These are phyloP conservation scores for Steatornis caripensis DNA, from an alignment of 2,113 vertebrate genomes.

Conservation along the genomic window DNA sequence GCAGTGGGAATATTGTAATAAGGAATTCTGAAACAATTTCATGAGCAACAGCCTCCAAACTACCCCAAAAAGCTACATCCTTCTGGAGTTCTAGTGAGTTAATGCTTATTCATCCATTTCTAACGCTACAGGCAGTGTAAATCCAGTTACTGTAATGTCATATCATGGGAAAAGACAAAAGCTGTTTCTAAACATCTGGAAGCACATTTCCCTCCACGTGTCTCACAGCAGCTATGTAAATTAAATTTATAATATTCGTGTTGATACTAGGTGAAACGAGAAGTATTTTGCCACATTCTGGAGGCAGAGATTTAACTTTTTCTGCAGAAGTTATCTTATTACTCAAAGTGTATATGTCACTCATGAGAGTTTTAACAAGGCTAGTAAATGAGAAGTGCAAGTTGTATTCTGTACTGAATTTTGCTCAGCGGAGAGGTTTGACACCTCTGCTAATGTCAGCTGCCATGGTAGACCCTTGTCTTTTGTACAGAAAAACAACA, in stretches of 20 bases:
- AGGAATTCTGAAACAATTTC: not conserved
- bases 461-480: not conserved
- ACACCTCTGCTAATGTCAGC: conserved; percentile 29
- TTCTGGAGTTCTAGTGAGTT: not conserved
- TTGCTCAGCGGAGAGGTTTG: conserved; percentile 5
- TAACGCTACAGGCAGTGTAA: not conserved
- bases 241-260: not conserved
- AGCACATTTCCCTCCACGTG: fast-evolving
- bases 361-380: conserved; percentile 1
- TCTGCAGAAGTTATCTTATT: not conserved
- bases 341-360: not conserved
- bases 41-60: not conserved
- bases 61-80: not conserved
- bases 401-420: not conserved
- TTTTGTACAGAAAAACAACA: not conserved
- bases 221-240: not conserved
- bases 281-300: not conserved
- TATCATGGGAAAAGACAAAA: not conserved
- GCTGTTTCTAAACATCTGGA: not conserved
- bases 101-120: not conserved
- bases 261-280: not conserved
- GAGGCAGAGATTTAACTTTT: not conserved
- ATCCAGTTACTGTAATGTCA: not conserved
- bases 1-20: not conserved
- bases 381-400: not conserved